phyloP scores from a whole-genome alignment of 2,888 invertebrate genomes.

The Nebria brevicollis region DNA sequence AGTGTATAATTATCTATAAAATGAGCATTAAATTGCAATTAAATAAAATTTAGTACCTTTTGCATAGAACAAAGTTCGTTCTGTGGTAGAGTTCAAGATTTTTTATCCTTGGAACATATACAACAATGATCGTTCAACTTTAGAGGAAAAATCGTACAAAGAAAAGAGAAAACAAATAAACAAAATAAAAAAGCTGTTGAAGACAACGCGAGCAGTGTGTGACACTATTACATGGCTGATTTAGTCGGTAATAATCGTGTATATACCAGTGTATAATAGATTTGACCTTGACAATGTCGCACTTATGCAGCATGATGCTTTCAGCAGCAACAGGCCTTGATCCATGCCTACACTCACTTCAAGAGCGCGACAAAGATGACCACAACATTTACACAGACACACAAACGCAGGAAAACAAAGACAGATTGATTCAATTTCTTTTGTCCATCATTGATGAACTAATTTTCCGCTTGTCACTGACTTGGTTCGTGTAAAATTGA shows the following conservation, averaged over 20 bases:
- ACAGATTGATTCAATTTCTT: not conserved
- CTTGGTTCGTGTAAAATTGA: not conserved
- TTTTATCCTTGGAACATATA: too few relatives aligned
- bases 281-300: constrained; percentile 46
- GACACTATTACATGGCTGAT: constrained; percentile 44
- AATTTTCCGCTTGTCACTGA: constrained; percentile 24
- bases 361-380: not conserved
- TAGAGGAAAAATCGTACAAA: not conserved
- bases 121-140: not conserved
- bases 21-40: too few relatives aligned
- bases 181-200: not conserved
- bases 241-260: constrained; percentile 44
- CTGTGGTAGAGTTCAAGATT: too few relatives aligned
- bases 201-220: constrained; percentile 19
- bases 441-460: not conserved
- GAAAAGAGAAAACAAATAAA: not conserved
- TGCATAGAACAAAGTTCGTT: too few relatives aligned
- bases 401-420: not conserved
- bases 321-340: constrained; percentile 3
- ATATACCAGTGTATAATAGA: constrained; percentile 36
- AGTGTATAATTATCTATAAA: too few relatives aligned
- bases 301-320: constrained; percentile 37
- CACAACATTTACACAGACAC: not conserved
- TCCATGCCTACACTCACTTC: not conserved
- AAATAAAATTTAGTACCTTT: too few relatives aligned